Base-by-base conservation (phyloP, 2,888 invertebrate species). In the Lithophane semibrunnea region DNA sequence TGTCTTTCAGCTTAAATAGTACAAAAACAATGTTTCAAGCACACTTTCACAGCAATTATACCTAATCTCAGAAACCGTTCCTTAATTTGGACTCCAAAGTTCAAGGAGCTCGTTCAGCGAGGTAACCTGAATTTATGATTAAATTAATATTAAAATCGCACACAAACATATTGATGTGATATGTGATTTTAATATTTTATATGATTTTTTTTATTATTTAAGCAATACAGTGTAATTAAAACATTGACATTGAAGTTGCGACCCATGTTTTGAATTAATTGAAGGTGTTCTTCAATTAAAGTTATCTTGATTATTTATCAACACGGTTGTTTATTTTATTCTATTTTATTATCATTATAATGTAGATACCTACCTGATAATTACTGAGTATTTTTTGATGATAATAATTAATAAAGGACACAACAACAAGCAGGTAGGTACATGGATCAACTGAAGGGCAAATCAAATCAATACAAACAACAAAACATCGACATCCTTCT, bases 181-280 rank as follows among this genome's bases (percentile, higher is more conserved):
- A 70, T 37, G 65, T 58, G 52, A 68, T 61, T 67, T 77, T 47
- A 70, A 67, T 80, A 80, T 83, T 69, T 58, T 21, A 29, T 63
- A 5, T 37, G 37, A 37, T 37, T 37, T 5, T 29, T 37, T 37
- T 37, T 12, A 52, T 67, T 78, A 78, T 83, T 66, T 67, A 80
- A 49, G 67, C 37, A 72, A 65, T 60, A 75, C n/a, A 61, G 16
- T 79, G 47, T 75, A 75, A 80, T 80, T 80, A 84, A 75, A 61
- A 1, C 60, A 24, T 42, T 76, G 80, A 72, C 87, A 84, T 85
- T 85, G 84, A 58, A 69, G 64, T 52, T 72, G 44, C 12, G 68
- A 74, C 80, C 73, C 71, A 24, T 74, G 73, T 77, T 71, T 74
- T 68, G 29, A 77, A 86, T 74, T 70, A 72, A 63, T 85, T 81